Base-by-base conservation (phyloP, 2,888 invertebrate species). In the Ashinkailepas kermadecensis region DNA sequence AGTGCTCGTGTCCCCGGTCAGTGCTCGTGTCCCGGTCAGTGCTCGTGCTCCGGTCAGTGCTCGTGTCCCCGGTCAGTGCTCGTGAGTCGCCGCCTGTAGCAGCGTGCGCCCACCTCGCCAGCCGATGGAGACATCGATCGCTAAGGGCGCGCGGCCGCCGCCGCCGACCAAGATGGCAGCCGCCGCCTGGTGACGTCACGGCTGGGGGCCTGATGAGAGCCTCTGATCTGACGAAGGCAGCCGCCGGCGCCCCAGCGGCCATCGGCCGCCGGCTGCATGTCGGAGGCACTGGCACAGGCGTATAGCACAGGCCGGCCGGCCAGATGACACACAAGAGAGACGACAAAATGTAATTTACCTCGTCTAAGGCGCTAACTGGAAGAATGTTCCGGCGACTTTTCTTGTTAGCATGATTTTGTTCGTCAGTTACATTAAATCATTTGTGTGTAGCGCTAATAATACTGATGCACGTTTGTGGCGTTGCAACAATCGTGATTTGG, bases 111-210 rank as follows among this genome's bases (percentile, higher is more conserved):
- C 39, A 39, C 39, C 39, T 39, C 39, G 62, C 62, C 62, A 18
- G 62, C 62, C 62, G 62, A 18, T 18, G 18, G 62, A 15, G 15
- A 18, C 15, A 64, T 15, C 64, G 64, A 18, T 64, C 18, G 64
- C 21, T 7, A 8, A 13, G 21, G 64, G 13, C 18, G 64, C 62
- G 8, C 64, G 10, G 21, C 10, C 65, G 23, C 23, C 23, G 70
- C 25, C 39, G 25, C 13, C 70, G 70, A 25, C 70, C 70, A 70
- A 70, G 70, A 70, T 70, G 70, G 70, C 25, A 25, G 25, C 70
- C 70, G 70, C 25, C 15, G 70, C 2, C 70, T 12, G 39, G 25
- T 70, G 70, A 39, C 62, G 25, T 39, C 39, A 39, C 11, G 67
- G 25, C 39, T 62, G 62, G 18, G 15, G 18, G 15, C 7, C 62